Base-by-base conservation (phyloP, 1,140 invertebrate genomes). In the Atta texana region DNA sequence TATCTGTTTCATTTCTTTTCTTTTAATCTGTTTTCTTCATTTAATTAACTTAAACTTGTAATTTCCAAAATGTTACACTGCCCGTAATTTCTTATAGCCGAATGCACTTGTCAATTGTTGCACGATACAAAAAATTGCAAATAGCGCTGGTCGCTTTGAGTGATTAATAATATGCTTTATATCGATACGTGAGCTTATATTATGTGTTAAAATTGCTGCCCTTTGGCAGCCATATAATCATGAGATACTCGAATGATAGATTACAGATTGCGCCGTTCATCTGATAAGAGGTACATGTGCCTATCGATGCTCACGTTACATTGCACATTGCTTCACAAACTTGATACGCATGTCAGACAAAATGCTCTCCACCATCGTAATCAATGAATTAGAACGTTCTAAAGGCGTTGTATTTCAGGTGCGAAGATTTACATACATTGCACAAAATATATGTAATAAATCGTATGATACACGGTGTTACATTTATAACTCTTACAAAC, bases 221-320 rank as follows among this genome's bases (percentile, higher is more conserved):
- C 66, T 81, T 81, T 55, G 78, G 34, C 78, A 81, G 49, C 49
- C 66, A 3, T 81, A 72, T 81, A 81, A 81, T 81, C 78, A 72
- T 14, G 51, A 81, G 51, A 71, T 81, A 55, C 34, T 28, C 78
- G 66, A 81, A 72, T 81, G 78, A 81, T 81, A 81, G 66, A 81
- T 81, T 81, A 81, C 78, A 57, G 31, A 81, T 71, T 71, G 53
- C 66, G n/a, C n/a, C n/a, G 77, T 44, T 59, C 66, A 61, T 81
- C 66, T 57, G 78, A 81, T 81, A 81, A 81, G 66, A 57, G 10
- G 14, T 57, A 57, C 53, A 57, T 39, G 53, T 44, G 55, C 68
- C 77, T 57, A 57, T 71, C 77, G 49, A 71, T 71, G 66, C 24
- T 6, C 21, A 31, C 51, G 64, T 81, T 55, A 80, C 63, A 16